These are phyloP conservation scores for Rhopalosiphum padi DNA, from an alignment of 1,140 invertebrate species.

Conservation along the genomic window DNA sequence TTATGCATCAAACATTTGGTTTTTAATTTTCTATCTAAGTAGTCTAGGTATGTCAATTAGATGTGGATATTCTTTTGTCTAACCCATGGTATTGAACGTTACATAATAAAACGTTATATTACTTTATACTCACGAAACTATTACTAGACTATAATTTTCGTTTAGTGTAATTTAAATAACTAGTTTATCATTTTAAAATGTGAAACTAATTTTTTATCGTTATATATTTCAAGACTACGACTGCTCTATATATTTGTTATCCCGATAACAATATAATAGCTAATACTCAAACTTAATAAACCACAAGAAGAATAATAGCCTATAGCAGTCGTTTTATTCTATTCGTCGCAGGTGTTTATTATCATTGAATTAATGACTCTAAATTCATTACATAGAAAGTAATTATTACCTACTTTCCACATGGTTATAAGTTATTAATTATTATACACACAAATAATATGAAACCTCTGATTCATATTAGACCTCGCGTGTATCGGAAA, in stretches of 20 bases:
- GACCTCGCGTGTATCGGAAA: not conserved
- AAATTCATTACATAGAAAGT: not conserved
- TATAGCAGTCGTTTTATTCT: not conserved
- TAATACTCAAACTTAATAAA: not conserved
- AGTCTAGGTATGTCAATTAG: not conserved
- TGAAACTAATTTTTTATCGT: not conserved
- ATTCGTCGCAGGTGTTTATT: not conserved
- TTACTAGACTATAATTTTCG: not conserved
- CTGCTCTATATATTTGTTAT: not conserved
- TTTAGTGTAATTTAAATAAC: not conserved
- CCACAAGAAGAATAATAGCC: slow-evolving; percentile 7
- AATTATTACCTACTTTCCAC: not conserved
- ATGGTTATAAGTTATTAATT: not conserved
- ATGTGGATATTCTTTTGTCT: not conserved
- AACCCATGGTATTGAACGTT: not conserved
- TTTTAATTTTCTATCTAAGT: slow-evolving; percentile 32
- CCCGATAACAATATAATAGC: not conserved
- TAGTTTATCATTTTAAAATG: not conserved
- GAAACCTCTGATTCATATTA: not conserved
- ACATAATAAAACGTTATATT: not conserved
- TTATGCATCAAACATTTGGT: not conserved
- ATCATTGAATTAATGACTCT: not conserved
- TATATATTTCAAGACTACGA: not conserved
- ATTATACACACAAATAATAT: not conserved
- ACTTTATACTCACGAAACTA: not conserved